phyloP scores from a whole-genome alignment of 2,797 vertebrate species.

The Lutjanus argentimaculatus region DNA sequence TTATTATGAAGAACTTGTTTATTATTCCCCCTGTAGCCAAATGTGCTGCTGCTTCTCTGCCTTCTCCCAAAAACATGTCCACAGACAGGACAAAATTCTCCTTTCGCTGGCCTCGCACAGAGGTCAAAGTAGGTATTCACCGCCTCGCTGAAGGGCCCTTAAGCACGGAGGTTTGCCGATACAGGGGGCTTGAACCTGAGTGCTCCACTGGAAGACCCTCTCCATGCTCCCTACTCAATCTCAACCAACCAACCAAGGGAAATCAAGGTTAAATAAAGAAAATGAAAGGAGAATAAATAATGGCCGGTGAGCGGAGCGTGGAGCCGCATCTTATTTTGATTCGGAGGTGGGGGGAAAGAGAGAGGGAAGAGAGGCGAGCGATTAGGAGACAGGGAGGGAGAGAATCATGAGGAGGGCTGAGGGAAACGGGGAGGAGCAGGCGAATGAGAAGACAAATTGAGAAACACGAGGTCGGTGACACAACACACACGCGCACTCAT shows the following conservation, averaged over 20 bases:
- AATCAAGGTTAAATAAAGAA: slow-evolving; percentile 70
- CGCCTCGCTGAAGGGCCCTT: slow-evolving; percentile 45
- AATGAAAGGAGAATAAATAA: slow-evolving; percentile 64
- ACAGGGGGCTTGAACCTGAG: slow-evolving; percentile 28
- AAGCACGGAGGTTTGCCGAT: slow-evolving; percentile 7
- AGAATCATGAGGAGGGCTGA: background rate
- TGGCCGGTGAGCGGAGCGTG: slow-evolving; percentile 3
- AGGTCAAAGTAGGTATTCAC: slow-evolving; percentile 37
- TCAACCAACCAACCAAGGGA: slow-evolving; percentile 45
- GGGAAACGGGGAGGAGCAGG: slow-evolving; percentile 29
- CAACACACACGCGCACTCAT: background rate
- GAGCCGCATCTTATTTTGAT: slow-evolving; percentile 44
- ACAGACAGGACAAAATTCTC: background rate
- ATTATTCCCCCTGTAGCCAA: slow-evolving; percentile 4
- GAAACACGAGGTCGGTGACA: slow-evolving; percentile 48
- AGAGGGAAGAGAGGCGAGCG: slow-evolving; percentile 6
- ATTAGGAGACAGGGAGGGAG: slow-evolving; percentile 29
- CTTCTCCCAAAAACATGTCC: background rate
- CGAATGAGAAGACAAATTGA: slow-evolving; percentile 39
- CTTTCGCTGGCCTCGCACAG: background rate
- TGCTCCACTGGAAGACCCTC: slow-evolving; percentile 18
- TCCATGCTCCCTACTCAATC: slow-evolving; percentile 51
- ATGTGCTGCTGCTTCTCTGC: slow-evolving; percentile 9
- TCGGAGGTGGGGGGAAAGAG: slow-evolving; percentile 17
- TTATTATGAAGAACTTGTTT: slow-evolving; percentile 8